Evolutionary conservation across 2,888 invertebrate genomes (phyloP).

Genomic region (Oscheius sp.): DNA sequence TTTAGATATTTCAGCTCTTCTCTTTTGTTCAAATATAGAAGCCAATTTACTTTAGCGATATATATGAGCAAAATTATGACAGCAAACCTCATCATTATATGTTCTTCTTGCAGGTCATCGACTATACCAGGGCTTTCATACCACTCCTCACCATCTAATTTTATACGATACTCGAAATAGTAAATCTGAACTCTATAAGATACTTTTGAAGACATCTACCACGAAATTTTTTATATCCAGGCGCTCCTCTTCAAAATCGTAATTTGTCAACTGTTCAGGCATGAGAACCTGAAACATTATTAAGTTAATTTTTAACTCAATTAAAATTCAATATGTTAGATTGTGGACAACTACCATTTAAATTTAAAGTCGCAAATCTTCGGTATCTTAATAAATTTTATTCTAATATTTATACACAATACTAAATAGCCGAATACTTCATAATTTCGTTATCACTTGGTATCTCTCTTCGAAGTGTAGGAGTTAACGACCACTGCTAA

Average conservation of each 20-base stretch:
- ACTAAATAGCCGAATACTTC: conserved; percentile 8
- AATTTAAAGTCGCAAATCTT: no score
- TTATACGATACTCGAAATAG: conserved; percentile 48
- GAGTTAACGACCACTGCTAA: conserved; percentile 63
- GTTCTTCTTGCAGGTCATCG: conserved; percentile 51
- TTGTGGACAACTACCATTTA: no score
- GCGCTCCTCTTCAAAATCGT: conserved; percentile 53
- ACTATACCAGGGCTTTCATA: conserved; percentile 48
- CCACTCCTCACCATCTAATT: conserved; percentile 48
- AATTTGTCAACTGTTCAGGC: not conserved
- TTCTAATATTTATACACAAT: conserved; percentile 22
- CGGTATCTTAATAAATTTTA: not conserved
- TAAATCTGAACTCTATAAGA: conserved; percentile 39
- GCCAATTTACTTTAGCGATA: conserved; percentile 36
- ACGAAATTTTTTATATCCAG: conserved; percentile 57
- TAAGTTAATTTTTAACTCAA: not conserved
- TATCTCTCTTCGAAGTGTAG: conserved; percentile 50
- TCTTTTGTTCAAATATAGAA: conserved; percentile 46
- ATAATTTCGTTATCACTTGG: conserved; percentile 37
- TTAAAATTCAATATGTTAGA: no score
- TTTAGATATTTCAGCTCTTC: conserved; percentile 35
- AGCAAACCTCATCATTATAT: conserved; percentile 44
- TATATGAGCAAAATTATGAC: not conserved
- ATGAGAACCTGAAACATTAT: not conserved
- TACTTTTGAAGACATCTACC: conserved; percentile 24